Evolutionary conservation across 2,888 invertebrate species (phyloP), one percentile per base, ranked within the genome.

Genomic region (Urechis unicinctus): DNA sequence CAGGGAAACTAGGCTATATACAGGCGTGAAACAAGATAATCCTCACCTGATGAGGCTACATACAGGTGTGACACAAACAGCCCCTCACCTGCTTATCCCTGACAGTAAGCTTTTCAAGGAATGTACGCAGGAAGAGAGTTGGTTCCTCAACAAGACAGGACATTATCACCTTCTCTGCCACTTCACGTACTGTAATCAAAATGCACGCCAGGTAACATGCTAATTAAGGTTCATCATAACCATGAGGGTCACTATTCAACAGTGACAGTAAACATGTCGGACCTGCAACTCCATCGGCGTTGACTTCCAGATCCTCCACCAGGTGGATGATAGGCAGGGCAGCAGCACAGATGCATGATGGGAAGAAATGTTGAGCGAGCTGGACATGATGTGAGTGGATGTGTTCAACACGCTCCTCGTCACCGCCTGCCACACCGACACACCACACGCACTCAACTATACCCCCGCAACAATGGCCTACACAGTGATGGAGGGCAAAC

Each of bases 91-190:
- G 79, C 66, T 75, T 72, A 31, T 79, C 77, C 52, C 73, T 73
- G 63, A 75, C 70, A 1, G 98, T 98, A 2, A 99, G 79, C 43
- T 95, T 86, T 77, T 99, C 98, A 44, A 98, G 82, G 47, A 98
- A 92, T 73, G 96, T 95, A 13, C 96, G 85, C 43, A 99, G 82
- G 78, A 97, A 98, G 1, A 99, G 79, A 0, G 95, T 91, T 0
- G 96, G 92, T 72, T 99, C 98, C 81, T 98, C 98, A 0, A 97
- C 96, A 46, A 99, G 82, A 74, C 97, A 98, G 61, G 88, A 88
- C 97, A 97, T 97, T 65, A 97, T 92, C 0, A 95, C 91, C 86
- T 91, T 91, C 78, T 93, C 93, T 53, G 97, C 93, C 1, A 94
- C 88, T 82, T 96, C 95, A 73, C 94, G 93, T 0, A 98, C 97